Evolutionary conservation across 2,888 invertebrate species (phyloP).

Genomic region (Melolontha melolontha): DNA sequence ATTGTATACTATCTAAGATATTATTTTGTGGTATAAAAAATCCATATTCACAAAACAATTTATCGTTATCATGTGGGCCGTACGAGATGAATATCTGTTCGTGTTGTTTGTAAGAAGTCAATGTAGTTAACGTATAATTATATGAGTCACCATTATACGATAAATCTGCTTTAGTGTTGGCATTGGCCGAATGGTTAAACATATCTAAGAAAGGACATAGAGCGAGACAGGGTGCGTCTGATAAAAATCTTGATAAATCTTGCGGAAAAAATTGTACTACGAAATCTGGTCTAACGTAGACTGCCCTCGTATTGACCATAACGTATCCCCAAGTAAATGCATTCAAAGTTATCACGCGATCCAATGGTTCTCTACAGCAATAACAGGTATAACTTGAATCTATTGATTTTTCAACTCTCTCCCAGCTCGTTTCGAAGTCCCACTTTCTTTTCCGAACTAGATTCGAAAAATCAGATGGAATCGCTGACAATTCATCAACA

Average conservation of each 20-base stretch:
- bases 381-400: constrained; percentile 61
- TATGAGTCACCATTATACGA: constrained; percentile 54
- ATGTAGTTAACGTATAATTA: constrained; percentile 70
- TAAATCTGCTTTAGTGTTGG: constrained; percentile 67
- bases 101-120: constrained; percentile 70
- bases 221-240: constrained; percentile 76
- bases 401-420: constrained; percentile 66
- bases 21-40: constrained; percentile 79
- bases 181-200: constrained; percentile 83
- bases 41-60: constrained; percentile 89
- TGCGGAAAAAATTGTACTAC: constrained; percentile 62
- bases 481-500: constrained; percentile 67
- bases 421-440: constrained; percentile 64
- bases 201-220: constrained; percentile 91
- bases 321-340: constrained; percentile 85
- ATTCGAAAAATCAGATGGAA: constrained; percentile 69
- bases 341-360: constrained; percentile 68
- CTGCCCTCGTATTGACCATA: constrained; percentile 86
- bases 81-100: constrained; percentile 91
- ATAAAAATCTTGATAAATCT: constrained; percentile 62
- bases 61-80: constrained; percentile 83
- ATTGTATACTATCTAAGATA: constrained; percentile 72
- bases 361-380: constrained; percentile 64
- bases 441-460: constrained; percentile 68
- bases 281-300: constrained; percentile 75